Base-by-base conservation (phyloP, 2,888 invertebrate species). In the Ophion ventricosus region DNA sequence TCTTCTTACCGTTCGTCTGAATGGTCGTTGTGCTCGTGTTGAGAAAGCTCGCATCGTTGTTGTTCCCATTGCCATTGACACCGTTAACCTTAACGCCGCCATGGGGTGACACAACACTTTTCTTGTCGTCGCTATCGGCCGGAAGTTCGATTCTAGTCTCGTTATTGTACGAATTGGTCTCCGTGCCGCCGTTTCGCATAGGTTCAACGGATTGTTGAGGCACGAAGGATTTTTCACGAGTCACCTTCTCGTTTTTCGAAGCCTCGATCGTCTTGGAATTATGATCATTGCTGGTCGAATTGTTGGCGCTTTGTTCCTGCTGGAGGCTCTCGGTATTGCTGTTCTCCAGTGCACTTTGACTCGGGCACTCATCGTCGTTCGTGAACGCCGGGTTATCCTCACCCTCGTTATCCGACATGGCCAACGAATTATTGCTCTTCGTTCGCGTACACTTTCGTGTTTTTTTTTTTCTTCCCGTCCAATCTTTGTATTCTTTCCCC, bases 321-420 rank as follows among this genome's bases (percentile, higher is more conserved):
- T 87, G 87, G 49, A 86, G 84, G 78, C 85, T 87, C 80, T 88
- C 88, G 67, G 88, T 88, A 66, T 79, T 82, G 80, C 88, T 88
- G 70, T 83, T 87, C 57, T 86, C 84, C 49, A 82, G 61, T 70
- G 80, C 85, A 17, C 80, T 84, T 11, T 83, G 84, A 61, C 80
- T 85, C 40, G 81, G 85, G 86, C 86, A 87, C 43, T 92, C 92
- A 59, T 92, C 92, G 76, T 92, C 93, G 84, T 88, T 89, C 86
- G 88, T 89, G 88, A 93, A 93, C 85, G 92, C 93, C 87, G 92
- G 92, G 86, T 93, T 93, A 83, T 93, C 93, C 87, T 91, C 91
- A 70, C 93, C 93, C 83, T 88, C 88, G 80, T 85, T 85, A 85
- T 89, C 89, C 88, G 91, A 90, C 92, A 91, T 92, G 83, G 87